Evolutionary conservation across 2,113 vertebrate species (phyloP).

Genomic region (Phrynosoma platyrhinos): DNA sequence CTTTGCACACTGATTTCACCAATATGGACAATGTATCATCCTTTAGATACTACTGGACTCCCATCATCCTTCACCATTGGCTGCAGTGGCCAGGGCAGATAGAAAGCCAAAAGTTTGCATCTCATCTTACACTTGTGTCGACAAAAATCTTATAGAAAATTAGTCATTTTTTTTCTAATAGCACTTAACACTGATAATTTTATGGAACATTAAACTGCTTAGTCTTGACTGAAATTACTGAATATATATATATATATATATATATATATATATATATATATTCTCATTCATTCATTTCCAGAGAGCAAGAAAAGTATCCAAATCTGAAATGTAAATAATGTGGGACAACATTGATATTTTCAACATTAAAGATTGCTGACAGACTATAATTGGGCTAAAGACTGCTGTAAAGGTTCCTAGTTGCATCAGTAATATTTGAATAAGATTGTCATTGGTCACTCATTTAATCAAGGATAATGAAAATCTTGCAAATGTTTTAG

Average conservation of each 20-base stretch:
- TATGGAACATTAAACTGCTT: not conserved
- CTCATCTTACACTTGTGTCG: not conserved
- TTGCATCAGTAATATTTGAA: not conserved
- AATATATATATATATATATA: too few relatives aligned
- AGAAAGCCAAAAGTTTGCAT: too few relatives aligned
- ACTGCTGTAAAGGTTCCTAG: conserved; percentile 13
- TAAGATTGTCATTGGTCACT: conserved; percentile 34
- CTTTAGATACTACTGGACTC: too few relatives aligned
- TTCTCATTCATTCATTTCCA: conserved; percentile 34
- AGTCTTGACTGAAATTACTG: too few relatives aligned
- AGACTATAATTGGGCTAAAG: conserved; percentile 45
- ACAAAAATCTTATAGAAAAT: conserved; percentile 29
- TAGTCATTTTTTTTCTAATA: not conserved
- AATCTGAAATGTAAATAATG: conserved; percentile 67
- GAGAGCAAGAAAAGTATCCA: conserved; percentile 61
- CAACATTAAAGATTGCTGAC: conserved; percentile 32
- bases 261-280: too few relatives aligned
- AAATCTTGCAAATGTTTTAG: conserved; percentile 47
- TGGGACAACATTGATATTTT: conserved; percentile 45
- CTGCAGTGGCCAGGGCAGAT: too few relatives aligned
- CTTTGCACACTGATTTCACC: too few relatives aligned
- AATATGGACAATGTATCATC: too few relatives aligned
- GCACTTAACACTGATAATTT: conserved; percentile 14
- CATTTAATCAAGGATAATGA: not conserved
- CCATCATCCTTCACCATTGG: too few relatives aligned